phyloP scores from a whole-genome alignment of 2,888 invertebrate genomes.

The Parnassius orleans region DNA sequence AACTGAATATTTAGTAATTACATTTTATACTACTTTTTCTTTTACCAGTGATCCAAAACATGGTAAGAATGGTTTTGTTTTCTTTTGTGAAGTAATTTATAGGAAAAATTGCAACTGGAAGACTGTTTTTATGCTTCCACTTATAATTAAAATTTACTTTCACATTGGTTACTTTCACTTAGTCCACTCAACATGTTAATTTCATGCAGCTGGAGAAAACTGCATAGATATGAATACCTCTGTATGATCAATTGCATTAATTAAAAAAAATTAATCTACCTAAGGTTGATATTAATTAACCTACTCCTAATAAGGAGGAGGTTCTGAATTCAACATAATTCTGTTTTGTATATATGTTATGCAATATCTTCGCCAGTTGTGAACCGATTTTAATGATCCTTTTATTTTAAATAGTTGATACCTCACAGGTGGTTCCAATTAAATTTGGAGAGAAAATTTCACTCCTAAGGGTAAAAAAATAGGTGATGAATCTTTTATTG shows the following conservation, averaged over 20 bases:
- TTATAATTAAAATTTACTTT: slow-evolving; percentile 1
- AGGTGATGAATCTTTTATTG: too few relatives aligned
- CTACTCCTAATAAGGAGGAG: too few relatives aligned
- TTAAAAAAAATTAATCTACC: too few relatives aligned
- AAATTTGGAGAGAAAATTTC: too few relatives aligned
- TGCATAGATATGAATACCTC: neutral
- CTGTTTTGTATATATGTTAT: too few relatives aligned
- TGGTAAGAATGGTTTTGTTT: neutral
- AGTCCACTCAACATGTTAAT: slow-evolving; percentile 5
- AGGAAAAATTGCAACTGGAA: neutral
- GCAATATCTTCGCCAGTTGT: too few relatives aligned
- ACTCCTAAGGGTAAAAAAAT: too few relatives aligned
- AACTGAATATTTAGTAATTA: neutral
- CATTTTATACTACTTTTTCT: neutral
- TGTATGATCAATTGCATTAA: neutral
- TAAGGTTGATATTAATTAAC: too few relatives aligned
- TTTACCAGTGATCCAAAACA: neutral
- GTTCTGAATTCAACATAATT: too few relatives aligned
- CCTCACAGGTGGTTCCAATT: too few relatives aligned
- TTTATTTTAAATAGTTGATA: too few relatives aligned
- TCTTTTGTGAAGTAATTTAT: neutral
- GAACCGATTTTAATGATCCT: too few relatives aligned
- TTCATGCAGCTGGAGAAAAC: slow-evolving; percentile 3
- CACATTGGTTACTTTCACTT: slow-evolving; percentile 5
- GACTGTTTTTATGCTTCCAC: neutral